phyloP scores from a whole-genome alignment of 2,888 invertebrate genomes.

The Eumacrocentrus americanus region DNA sequence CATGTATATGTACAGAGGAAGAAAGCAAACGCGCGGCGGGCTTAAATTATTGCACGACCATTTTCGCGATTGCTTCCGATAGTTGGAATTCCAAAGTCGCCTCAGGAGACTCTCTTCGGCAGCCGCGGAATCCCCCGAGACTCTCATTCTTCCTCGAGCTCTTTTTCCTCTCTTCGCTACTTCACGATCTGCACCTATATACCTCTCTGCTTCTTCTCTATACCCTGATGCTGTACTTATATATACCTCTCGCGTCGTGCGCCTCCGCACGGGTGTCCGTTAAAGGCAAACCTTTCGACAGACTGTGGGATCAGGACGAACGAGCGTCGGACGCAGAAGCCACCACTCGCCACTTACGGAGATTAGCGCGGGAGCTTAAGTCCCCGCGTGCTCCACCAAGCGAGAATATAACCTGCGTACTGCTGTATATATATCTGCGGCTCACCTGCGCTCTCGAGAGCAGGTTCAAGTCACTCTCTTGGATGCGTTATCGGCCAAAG shows the following conservation, averaged over 20 bases:
- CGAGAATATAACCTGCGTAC: constrained; percentile 26
- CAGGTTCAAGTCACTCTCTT: constrained; percentile 21
- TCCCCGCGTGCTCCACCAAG: constrained; percentile 25
- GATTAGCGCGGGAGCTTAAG: constrained; percentile 33
- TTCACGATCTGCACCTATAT: too few species aligned
- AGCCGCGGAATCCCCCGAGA: constrained; percentile 44
- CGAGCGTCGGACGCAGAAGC: constrained; percentile 28
- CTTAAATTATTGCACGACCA: constrained; percentile 55
- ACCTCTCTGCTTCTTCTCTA: background rate
- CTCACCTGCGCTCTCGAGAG: constrained; percentile 9
- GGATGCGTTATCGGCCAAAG: constrained; percentile 34
- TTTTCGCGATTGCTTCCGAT: constrained; percentile 58
- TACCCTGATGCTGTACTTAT: constrained; percentile 8
- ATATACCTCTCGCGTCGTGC: constrained; percentile 31
- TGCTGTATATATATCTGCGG: background rate
- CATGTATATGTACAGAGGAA: too few species aligned
- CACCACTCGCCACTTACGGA: constrained; percentile 35
- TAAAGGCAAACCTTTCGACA: constrained; percentile 42
- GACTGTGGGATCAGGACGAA: constrained; percentile 42
- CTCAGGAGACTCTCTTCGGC: constrained; percentile 41
- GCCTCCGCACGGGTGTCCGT: constrained; percentile 39
- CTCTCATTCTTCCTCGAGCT: constrained; percentile 42
- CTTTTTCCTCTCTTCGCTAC: constrained; percentile 32
- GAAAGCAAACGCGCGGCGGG: constrained; percentile 32
- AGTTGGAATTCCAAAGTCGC: constrained; percentile 51